A percentile compares a stretch with the other conserved stretches of the same genome.
These are phyloP conservation scores for Mobula birostris DNA, from an alignment of 2,113 vertebrate genomes.

Conservation along the genomic window DNA sequence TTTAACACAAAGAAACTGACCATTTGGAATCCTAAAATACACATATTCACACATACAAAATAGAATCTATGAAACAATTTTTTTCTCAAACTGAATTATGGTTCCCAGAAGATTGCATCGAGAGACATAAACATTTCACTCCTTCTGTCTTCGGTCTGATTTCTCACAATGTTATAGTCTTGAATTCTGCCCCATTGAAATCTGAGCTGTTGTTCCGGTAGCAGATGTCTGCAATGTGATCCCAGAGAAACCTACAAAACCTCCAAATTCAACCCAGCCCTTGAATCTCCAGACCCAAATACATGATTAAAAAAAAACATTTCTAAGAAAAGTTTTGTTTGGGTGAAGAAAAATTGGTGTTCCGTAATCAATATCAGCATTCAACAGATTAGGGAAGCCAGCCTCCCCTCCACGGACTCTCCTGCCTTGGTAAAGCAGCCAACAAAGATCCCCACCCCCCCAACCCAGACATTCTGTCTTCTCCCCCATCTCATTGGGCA, in stretches of 20 bases:
- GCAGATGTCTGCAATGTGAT: background rate
- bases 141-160: background rate
- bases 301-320: background rate
- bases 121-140: background rate
- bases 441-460: too few relatives aligned
- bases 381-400: too few relatives aligned
- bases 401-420: too few relatives aligned
- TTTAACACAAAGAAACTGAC: background rate
- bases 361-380: background rate
- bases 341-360: background rate
- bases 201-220: background rate
- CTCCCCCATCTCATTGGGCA: too few relatives aligned
- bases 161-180: background rate
- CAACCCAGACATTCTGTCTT: too few relatives aligned
- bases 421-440: too few relatives aligned
- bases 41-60: background rate
- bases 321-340: background rate
- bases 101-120: background rate
- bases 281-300: background rate
- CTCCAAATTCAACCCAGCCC: background rate
- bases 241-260: background rate
- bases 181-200: background rate
- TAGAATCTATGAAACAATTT: background rate
- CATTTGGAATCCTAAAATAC: background rate
- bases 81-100: background rate